Conservation (phyloP, 2,113 vertebrate genomes). For the Corythaeola cristata region DNA sequence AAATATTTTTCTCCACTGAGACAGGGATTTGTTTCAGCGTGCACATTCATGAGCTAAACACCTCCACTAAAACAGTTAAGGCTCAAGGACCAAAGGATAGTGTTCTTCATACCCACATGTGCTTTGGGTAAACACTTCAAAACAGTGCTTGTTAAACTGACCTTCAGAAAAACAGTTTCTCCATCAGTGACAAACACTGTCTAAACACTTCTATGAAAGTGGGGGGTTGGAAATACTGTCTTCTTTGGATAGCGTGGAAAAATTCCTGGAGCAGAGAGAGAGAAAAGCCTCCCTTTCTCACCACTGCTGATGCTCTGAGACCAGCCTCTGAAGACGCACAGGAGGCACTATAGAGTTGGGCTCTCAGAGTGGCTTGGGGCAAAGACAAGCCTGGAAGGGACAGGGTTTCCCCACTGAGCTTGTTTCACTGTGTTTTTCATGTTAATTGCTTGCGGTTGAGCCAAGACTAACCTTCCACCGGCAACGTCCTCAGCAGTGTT, state of each 20-base stretch:
- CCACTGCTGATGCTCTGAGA: not conserved
- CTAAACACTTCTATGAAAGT: not conserved
- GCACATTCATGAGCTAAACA: not conserved
- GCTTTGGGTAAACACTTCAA: not conserved
- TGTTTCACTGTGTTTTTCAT: not conserved
- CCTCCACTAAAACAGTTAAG: not conserved
- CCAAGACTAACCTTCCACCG: not conserved
- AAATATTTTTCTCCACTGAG: constrained; percentile 7
- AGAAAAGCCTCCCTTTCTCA: not conserved
- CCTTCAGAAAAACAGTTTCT: not conserved
- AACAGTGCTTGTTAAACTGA: not conserved
- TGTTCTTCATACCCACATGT: not conserved
- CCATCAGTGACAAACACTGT: not conserved
- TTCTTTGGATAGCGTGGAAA: not conserved
- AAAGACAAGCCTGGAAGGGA: not conserved
- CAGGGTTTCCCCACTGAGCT: not conserved
- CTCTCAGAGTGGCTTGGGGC: not conserved
- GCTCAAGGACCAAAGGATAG: not conserved
- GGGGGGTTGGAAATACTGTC: not conserved
- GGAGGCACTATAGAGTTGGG: not conserved
- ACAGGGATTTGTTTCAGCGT: not conserved
- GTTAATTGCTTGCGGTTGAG: not conserved
- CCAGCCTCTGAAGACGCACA: not conserved
- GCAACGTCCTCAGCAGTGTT: not conserved
- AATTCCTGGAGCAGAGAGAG: not conserved